Evolutionary conservation across 2,797 vertebrate genomes (phyloP).

Genomic region (Calcarius lapponicus): DNA sequence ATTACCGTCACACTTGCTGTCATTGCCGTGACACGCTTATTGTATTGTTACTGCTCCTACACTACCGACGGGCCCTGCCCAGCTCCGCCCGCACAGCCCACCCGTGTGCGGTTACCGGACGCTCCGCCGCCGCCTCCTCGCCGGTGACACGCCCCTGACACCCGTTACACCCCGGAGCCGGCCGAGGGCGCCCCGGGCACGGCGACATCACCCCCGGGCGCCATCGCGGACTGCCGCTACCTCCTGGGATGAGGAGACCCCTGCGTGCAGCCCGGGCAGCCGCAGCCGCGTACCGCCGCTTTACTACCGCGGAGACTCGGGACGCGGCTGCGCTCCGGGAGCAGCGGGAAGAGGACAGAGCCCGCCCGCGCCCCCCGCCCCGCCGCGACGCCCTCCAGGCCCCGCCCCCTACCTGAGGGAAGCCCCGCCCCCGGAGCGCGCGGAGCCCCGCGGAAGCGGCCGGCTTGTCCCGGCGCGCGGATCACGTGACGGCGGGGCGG

Average conservation of each 20-base stretch:
- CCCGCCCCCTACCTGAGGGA: not conserved
- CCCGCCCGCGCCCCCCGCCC: too few species aligned
- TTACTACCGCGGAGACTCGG: accelerated
- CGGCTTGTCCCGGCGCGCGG: not conserved
- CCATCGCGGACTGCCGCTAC: not conserved
- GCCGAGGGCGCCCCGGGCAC: too few species aligned
- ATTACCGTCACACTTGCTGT: accelerated
- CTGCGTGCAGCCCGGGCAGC: not conserved
- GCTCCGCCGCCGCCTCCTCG: not conserved
- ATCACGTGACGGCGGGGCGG: not conserved
- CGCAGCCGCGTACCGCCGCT: not conserved
- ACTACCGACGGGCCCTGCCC: not conserved
- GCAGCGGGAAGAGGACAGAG: accelerated
- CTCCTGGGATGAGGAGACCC: not conserved
- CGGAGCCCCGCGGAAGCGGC: not conserved
- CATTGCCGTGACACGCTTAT: not conserved
- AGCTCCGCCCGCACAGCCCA: accelerated
- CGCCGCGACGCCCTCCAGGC: too few species aligned
- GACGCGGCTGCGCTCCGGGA: accelerated
- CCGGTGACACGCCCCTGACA: not conserved
- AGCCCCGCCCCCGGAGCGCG: not conserved
- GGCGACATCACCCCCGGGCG: not conserved
- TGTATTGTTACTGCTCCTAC: accelerated
- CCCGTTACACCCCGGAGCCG: not conserved
- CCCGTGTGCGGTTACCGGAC: not conserved